A percentile compares a stretch with the other conserved stretches of the same genome.
phyloP scores from a whole-genome alignment of 2,888 invertebrate species.

The Sinohyriopsis cumingii region DNA sequence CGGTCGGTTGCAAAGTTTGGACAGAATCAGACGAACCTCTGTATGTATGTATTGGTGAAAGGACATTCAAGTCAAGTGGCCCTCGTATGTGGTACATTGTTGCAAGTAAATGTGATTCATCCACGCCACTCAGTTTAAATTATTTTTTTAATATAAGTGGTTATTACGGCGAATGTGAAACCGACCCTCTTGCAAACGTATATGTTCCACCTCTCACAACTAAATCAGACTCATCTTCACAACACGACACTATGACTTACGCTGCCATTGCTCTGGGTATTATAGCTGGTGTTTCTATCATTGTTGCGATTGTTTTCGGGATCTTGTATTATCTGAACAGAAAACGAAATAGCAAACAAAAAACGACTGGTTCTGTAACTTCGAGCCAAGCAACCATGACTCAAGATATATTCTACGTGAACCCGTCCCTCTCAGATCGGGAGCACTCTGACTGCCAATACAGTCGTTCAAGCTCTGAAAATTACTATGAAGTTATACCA shows the following conservation, averaged over 20 bases:
- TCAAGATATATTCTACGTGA: constrained; percentile 66
- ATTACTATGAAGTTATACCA: constrained; percentile 66
- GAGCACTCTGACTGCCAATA: constrained; percentile 63
- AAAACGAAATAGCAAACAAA: constrained; percentile 46
- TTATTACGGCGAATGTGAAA: constrained; percentile 62
- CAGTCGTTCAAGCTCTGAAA: constrained; percentile 59
- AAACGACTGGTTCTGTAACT: constrained; percentile 59
- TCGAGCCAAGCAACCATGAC: constrained; percentile 66
- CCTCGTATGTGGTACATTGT: constrained; percentile 64
- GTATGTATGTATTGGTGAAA: constrained; percentile 59
- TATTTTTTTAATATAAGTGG: constrained; percentile 63
- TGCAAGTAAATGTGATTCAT: constrained; percentile 51
- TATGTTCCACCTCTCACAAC: constrained; percentile 39
- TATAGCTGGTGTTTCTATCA: constrained; percentile 55
- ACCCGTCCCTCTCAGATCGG: constrained; percentile 61
- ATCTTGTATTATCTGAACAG: constrained; percentile 52
- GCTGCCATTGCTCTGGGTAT: constrained; percentile 58
- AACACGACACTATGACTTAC: constrained; percentile 38
- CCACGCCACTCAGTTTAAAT: constrained; percentile 50
- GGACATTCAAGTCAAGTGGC: constrained; percentile 56
- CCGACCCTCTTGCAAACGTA: constrained; percentile 56
- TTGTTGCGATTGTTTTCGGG: constrained; percentile 54
- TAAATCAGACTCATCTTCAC: constrained; percentile 8
- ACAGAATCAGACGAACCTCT: constrained; percentile 50
- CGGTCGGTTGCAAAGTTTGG: constrained; percentile 54